Evolutionary conservation across 1,140 invertebrate genomes (phyloP).

Genomic region (Oncopeltus fasciatus): DNA sequence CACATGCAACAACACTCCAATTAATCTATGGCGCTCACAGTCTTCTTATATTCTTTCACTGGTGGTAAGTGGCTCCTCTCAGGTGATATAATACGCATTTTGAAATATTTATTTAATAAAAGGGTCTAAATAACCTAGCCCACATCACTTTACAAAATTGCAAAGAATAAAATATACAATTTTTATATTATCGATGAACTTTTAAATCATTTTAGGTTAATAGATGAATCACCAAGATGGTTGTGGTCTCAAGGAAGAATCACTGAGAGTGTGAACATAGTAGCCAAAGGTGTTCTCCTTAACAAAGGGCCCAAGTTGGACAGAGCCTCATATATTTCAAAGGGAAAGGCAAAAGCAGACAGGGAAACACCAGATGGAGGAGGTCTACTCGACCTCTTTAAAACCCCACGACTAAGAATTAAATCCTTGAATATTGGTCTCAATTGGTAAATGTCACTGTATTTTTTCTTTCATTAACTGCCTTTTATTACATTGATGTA

Average conservation of each 20-base stretch:
- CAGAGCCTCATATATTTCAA: conserved; percentile 42
- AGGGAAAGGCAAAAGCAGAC: conserved; percentile 34
- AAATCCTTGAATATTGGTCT: conserved; percentile 69
- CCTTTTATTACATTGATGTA: too few species aligned
- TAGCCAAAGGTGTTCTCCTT: conserved; percentile 51
- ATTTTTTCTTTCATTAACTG: conserved; percentile 12
- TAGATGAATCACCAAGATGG: conserved; percentile 76
- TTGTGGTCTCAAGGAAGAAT: conserved; percentile 61
- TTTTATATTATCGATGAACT: not conserved
- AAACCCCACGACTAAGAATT: conserved; percentile 59
- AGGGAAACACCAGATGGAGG: conserved; percentile 16
- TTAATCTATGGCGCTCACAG: not conserved
- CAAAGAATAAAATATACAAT: not conserved
- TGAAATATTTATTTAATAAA: not conserved
- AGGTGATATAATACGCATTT: not conserved
- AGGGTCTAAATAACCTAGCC: not conserved
- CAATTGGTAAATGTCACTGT: conserved; percentile 44
- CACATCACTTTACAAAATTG: not conserved
- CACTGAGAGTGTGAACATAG: conserved; percentile 52
- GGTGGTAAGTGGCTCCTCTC: not conserved
- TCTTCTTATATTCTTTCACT: not conserved
- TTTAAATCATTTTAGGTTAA: conserved; percentile 35
- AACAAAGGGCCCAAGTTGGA: conserved; percentile 45
- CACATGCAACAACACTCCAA: not conserved
- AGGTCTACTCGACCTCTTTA: conserved; percentile 53